A percentile compares a stretch with the other conserved stretches of the same genome.
phyloP scores from a whole-genome alignment of 2,113 vertebrate genomes.

The Caracal caracal region DNA sequence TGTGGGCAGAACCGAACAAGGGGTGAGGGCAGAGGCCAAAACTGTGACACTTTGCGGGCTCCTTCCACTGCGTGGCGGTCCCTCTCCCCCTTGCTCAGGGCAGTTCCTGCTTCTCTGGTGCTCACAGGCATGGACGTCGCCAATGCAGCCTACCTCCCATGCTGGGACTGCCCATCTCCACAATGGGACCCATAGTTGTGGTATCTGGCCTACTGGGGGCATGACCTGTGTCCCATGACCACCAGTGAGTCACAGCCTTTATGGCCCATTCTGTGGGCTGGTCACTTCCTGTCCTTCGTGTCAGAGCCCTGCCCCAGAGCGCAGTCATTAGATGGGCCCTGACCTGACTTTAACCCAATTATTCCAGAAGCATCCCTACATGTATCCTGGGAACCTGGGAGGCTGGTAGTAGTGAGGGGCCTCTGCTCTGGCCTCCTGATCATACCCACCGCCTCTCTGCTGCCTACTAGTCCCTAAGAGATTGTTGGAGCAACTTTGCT shows the following conservation, averaged over 20 bases:
- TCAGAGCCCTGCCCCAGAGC: not conserved
- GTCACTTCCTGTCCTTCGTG: not conserved
- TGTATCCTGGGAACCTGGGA: not conserved
- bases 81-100: not conserved
- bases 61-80: rapidly evolving
- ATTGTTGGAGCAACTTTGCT: not conserved
- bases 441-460: not conserved
- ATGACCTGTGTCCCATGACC: not conserved
- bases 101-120: not conserved
- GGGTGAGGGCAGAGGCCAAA: not conserved
- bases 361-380: not conserved
- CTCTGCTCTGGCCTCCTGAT: not conserved
- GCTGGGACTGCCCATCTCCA: not conserved
- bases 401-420: not conserved
- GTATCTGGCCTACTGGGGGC: not conserved
- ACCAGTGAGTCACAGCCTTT: not conserved
- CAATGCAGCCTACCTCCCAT: not conserved
- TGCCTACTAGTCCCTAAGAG: not conserved
- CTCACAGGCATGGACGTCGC: not conserved
- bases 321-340: not conserved
- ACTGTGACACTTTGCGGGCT: not conserved
- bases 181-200: not conserved
- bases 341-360: not conserved
- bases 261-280: not conserved
- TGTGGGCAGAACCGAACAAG: not conserved